phyloP scores from a whole-genome alignment of 2,888 invertebrate genomes.

The Reticulitermes lucifugus region DNA sequence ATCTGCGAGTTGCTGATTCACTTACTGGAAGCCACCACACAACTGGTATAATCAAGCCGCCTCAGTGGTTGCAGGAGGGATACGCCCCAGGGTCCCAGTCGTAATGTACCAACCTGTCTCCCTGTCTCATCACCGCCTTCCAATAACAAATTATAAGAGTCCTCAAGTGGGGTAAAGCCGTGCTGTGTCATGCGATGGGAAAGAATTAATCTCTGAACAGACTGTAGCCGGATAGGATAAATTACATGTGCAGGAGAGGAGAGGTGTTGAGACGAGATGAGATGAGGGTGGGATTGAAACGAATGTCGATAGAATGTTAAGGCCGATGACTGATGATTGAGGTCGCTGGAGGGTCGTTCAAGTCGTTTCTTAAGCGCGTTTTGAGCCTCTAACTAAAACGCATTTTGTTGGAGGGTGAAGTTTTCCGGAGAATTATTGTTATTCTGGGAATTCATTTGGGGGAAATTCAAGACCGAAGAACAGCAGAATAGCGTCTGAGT shows the following conservation, averaged over 20 bases:
- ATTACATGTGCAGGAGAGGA: not conserved
- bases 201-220: not conserved
- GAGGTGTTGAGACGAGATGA: not conserved
- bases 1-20: not conserved
- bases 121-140: not conserved
- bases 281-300: not conserved
- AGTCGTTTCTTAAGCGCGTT: not conserved
- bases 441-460: too few relatives aligned
- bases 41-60: not conserved
- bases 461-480: too few relatives aligned
- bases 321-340: not conserved
- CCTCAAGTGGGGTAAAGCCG: not conserved
- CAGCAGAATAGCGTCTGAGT: too few relatives aligned
- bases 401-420: too few relatives aligned
- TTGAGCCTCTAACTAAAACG: too few relatives aligned
- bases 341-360: not conserved
- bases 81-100: slow-evolving; percentile 1
- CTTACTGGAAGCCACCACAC: not conserved
- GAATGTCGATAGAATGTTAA: not conserved
- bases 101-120: not conserved
- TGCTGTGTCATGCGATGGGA: not conserved
- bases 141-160: slow-evolving; percentile 7
- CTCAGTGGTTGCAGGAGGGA: not conserved
- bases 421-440: too few relatives aligned
- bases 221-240: not conserved